A percentile compares a stretch with the other conserved stretches of the same genome.
These are phyloP conservation scores for Diplogasteroides magnus DNA, from an alignment of 1,140 invertebrate genomes.

Conservation along the genomic window DNA sequence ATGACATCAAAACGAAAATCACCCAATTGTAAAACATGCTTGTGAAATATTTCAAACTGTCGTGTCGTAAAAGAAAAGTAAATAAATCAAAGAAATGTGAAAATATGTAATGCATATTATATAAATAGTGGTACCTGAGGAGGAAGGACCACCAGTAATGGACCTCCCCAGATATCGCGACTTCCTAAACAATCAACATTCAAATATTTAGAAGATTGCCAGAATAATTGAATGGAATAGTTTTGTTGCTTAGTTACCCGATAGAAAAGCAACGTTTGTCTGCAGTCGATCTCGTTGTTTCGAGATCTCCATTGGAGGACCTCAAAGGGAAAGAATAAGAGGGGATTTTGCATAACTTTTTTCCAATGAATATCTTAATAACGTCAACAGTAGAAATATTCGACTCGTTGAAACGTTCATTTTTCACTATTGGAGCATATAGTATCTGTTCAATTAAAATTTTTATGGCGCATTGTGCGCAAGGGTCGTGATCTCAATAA, in stretches of 20 bases:
- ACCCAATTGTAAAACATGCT: background rate
- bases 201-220: background rate
- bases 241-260: slow-evolving; percentile 8
- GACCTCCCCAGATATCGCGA: slow-evolving; percentile 12
- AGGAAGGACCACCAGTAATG: slow-evolving; percentile 11
- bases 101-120: background rate
- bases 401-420: too few relatives aligned
- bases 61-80: background rate
- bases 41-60: background rate
- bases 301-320: slow-evolving; percentile 20
- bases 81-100: background rate
- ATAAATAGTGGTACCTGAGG: background rate
- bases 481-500: too few relatives aligned
- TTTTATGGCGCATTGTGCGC: too few relatives aligned
- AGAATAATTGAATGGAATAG: slow-evolving; percentile 5
- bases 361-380: too few relatives aligned
- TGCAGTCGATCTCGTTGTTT: slow-evolving; percentile 10
- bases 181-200: slow-evolving; percentile 4
- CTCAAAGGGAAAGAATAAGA: too few relatives aligned
- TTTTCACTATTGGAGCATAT: too few relatives aligned
- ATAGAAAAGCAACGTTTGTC: slow-evolving; percentile 14
- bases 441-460: too few relatives aligned
- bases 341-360: too few relatives aligned
- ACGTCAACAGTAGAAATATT: too few relatives aligned
- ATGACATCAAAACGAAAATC: background rate